phyloP scores from a whole-genome alignment of 2,113 vertebrate species.

The Pseudorhombus dupliciocellatus region DNA sequence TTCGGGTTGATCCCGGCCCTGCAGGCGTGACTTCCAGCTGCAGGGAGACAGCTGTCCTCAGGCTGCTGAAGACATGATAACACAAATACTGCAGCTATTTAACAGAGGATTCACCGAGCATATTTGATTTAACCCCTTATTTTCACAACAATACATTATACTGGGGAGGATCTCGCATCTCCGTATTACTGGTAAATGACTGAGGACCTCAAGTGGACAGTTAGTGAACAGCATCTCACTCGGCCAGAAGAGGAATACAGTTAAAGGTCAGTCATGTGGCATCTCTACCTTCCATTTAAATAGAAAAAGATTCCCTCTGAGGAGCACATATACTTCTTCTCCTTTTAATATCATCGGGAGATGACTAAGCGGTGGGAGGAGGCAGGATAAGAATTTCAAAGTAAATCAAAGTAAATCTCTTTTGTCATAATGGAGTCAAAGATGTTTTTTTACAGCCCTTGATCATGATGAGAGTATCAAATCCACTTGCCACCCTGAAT shows the following conservation, averaged over 20 bases:
- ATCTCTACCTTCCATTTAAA: neutral
- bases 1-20: neutral
- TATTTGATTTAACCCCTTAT: neutral
- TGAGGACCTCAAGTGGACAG: slow-evolving; percentile 64
- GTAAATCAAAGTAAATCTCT: slow-evolving; percentile 34
- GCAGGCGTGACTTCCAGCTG: neutral
- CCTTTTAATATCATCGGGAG: slow-evolving; percentile 15
- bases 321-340: neutral
- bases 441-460: slow-evolving; percentile 35
- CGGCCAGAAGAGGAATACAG: neutral
- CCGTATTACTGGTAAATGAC: slow-evolving; percentile 22
- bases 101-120: neutral
- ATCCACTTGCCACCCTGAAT: slow-evolving; percentile 16
- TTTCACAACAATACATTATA: neutral
- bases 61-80: neutral
- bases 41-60: neutral
- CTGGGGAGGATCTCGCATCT: neutral
- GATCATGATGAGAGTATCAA: slow-evolving; percentile 38
- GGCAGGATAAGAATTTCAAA: slow-evolving; percentile 50
- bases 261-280: neutral
- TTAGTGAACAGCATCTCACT: slow-evolving; percentile 30
- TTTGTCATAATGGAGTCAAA: slow-evolving; percentile 40
- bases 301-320: neutral
- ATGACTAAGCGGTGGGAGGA: neutral
- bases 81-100: neutral